Base-by-base conservation (phyloP, 2,888 invertebrate genomes). In the Diploptera punctata region DNA sequence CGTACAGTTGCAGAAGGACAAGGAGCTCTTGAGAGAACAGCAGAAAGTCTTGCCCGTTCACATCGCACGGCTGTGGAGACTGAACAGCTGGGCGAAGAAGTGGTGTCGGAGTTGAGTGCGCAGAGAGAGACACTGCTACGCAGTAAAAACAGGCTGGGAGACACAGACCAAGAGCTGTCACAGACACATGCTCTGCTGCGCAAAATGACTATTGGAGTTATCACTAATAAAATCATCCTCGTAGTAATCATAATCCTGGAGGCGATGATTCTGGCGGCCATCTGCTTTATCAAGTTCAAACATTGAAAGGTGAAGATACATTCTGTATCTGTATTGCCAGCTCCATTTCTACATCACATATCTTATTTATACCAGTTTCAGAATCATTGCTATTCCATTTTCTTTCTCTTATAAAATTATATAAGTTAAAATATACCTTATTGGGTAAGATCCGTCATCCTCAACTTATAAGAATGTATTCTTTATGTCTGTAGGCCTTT, bases 51-150 rank as follows among this genome's bases (percentile, higher is more conserved):
- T 10, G 87, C 87, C 0, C 85, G 93, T 70, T 91, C 93, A 0
- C 90, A 91, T 76, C 89, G 88, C 79, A 87, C 93, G 60, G 92
- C 94, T 0, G 86, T 90, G 2, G 94, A 95, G 83, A 93, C 93
- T 0, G 95, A 95, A 82, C 87, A 88, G 78, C 88, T 94, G 76
- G 94, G 93, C 5, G 88, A 89, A 0, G 91, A 90, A 80, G 92
- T 94, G 1, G 86, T 95, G 7, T 87, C 88, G 0, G 94, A 95
- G 77, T 83, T 95, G 44, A 89, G 89, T 1, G 88, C 87, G 73
- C 95, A 95, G 82, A 83, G 94, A 70, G 94, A 95, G 80, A 86
- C 91, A 0, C 82, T 95, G 3, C 79, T 91, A 3, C 83, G 93
- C 72, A 87, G 89, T 2, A 87, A 88, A 77, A 86, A 87, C 68